phyloP scores from a whole-genome alignment of 2,888 invertebrate species.

The Hirtodrosophila alboralis region DNA sequence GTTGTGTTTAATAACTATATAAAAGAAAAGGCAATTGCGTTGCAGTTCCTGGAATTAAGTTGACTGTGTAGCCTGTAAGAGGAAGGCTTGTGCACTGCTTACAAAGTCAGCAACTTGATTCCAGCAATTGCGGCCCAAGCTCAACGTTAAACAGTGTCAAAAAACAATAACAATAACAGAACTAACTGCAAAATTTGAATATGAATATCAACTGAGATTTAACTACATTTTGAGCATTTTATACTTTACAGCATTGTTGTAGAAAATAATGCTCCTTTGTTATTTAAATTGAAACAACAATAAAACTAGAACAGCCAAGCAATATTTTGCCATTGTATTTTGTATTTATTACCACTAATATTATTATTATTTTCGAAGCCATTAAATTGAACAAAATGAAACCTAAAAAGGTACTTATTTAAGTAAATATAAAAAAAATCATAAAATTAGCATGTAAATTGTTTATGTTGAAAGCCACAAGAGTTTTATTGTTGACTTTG shows the following conservation, averaged over 20 bases:
- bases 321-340: conserved; percentile 46
- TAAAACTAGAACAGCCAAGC: conserved; percentile 20
- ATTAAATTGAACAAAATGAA: conserved; percentile 21
- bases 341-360: conserved; percentile 23
- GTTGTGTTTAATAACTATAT: conserved; percentile 11
- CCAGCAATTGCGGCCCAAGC: conserved; percentile 83
- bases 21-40: conserved; percentile 67
- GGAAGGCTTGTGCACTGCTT: conserved; percentile 80
- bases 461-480: conserved; percentile 33
- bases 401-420: conserved; percentile 25
- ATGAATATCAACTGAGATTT: conserved; percentile 15
- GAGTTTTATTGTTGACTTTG: conserved; percentile 32
- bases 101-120: conserved; percentile 85
- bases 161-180: conserved; percentile 16
- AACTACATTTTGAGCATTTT: conserved; percentile 2
- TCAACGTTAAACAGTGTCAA: conserved; percentile 50
- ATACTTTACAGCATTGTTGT: background rate
- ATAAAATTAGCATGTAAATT: conserved; percentile 13
- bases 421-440: conserved; percentile 4
- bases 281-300: conserved; percentile 26
- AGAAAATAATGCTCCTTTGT: conserved; percentile 24
- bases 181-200: conserved; percentile 23
- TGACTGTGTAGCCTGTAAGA: conserved; percentile 84
- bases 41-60: conserved; percentile 85
- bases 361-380: conserved; percentile 2